Base-by-base conservation (phyloP, 2,888 invertebrate genomes). In the Lordiphosa fenestrarum region DNA sequence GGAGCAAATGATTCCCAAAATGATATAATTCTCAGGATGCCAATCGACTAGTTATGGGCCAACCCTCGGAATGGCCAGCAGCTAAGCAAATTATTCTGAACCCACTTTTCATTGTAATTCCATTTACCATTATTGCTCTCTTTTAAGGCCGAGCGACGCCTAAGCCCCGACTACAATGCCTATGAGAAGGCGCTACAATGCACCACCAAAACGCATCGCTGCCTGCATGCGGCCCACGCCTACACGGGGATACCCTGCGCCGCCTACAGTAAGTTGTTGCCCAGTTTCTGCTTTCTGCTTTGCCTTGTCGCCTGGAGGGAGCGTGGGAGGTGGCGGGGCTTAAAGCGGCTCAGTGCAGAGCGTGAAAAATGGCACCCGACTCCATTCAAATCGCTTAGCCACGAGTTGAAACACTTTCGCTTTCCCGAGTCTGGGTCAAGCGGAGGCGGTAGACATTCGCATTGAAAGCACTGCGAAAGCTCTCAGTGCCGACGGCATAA, bases 171-270 rank as follows among this genome's bases (percentile, higher is more conserved):
- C 60, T 90, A 88, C 69, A 88, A 90, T 88, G 91, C 89, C 15
- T 89, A 88, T 50, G 94, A 94, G 75, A 95, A 95, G 87, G 95
- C 95, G 2, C 92, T 95, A 68, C 91, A 94, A 58, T 97, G 97
- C 87, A 95, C 95, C 10, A 95, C 94, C 72, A 94, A 94, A 84
- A 97, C 97, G 2, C 96, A 97, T 87, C 92, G 96, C 71, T 97
- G 97, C 90, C 94, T 94, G 87, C 97, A 97, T 87, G 96, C 96
- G 2, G 94, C 96, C 7, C 96, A 97, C 88, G 96, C 97, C 23
- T 97, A 97, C 86, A 96, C 96, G 3, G 89, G 89, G 19, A 90
- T 96, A 53, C 97, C 97, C 2, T 95, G 95, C 88, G 95, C 95
- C 37, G 95, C 95, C 38, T 96, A 95, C 88, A 92, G 95, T 96